Conservation (phyloP, 2,888 invertebrate genomes). For the Drosophila picticornis region DNA sequence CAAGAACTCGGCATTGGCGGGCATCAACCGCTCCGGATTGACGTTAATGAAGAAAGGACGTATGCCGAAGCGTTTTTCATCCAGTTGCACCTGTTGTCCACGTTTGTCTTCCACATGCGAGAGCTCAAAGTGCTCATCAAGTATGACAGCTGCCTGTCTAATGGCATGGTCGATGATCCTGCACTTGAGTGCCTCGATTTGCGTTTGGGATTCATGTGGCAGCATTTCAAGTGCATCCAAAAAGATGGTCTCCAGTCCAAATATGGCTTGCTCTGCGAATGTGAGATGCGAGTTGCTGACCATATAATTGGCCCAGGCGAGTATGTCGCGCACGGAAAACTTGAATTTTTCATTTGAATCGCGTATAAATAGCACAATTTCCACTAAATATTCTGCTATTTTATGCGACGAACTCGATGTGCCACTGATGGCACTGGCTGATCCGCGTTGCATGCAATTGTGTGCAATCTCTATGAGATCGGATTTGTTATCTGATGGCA, state of each 20-base stretch:
- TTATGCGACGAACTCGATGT: conserved; percentile 81
- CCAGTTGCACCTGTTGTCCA: conserved; percentile 72
- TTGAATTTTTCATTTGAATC: conserved; percentile 91
- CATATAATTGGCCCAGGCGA: conserved; percentile 97
- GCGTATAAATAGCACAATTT: conserved; percentile 92
- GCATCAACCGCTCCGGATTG: conserved; percentile 56
- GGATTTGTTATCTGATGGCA: conserved; percentile 89
- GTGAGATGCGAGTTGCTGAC: conserved; percentile 84
- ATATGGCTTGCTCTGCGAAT: conserved; percentile 90
- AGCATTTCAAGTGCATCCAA: conserved; percentile 95
- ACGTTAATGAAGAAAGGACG: conserved; percentile 89
- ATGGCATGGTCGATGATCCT: conserved; percentile 87
- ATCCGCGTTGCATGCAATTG: conserved; percentile 88
- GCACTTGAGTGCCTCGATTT: conserved; percentile 85
- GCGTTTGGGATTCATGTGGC: conserved; percentile 88
- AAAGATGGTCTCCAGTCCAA: conserved; percentile 96
- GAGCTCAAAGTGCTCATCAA: conserved; percentile 84
- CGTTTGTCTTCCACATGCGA: conserved; percentile 83
- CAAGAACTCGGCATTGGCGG: conserved; percentile 86
- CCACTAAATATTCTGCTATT: conserved; percentile 90
- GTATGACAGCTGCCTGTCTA: conserved; percentile 86
- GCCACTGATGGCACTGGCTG: conserved; percentile 38
- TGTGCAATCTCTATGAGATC: conserved; percentile 93
- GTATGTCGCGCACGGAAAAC: conserved; percentile 95
- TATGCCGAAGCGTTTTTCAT: conserved; percentile 88